Conservation (phyloP, 2,797 vertebrate genomes). For the Helostoma temminkii region DNA sequence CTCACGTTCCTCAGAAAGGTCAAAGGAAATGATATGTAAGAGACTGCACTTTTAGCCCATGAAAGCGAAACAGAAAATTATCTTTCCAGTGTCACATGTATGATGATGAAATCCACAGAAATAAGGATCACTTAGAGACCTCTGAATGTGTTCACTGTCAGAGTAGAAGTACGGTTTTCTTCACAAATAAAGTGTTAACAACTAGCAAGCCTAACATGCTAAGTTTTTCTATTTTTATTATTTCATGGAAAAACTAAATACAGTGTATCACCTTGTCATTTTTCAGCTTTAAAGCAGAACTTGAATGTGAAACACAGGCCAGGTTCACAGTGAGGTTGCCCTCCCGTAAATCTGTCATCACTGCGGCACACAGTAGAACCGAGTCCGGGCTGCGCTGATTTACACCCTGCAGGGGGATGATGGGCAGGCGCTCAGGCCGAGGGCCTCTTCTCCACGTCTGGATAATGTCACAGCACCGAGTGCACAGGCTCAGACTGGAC, state of each 20-base stretch:
- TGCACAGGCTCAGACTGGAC: conserved; percentile 1
- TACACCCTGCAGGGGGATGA: conserved; percentile 77
- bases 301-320: conserved; percentile 52
- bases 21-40: too few relatives aligned
- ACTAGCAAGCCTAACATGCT: too few relatives aligned
- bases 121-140: not conserved
- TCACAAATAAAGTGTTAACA: too few relatives aligned
- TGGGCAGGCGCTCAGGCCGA: conserved; percentile 67
- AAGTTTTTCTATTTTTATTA: conserved; percentile 6
- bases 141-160: conserved; percentile 1
- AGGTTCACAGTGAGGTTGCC: conserved; percentile 75
- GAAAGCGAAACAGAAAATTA: too few relatives aligned
- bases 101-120: too few relatives aligned
- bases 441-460: conserved; percentile 57
- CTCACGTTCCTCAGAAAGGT: too few relatives aligned
- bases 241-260: conserved; percentile 29
- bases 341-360: conserved; percentile 82
- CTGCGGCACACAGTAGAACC: conserved; percentile 58
- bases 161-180: not conserved
- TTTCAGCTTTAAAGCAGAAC: conserved; percentile 34
- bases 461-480: conserved; percentile 15
- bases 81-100: too few relatives aligned
- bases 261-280: conserved; percentile 5
- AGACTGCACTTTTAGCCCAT: too few relatives aligned
- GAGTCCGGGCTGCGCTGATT: conserved; percentile 67